These are phyloP conservation scores for Cotesia typhae DNA, from an alignment of 1,140 invertebrate genomes.

Conservation along the genomic window DNA sequence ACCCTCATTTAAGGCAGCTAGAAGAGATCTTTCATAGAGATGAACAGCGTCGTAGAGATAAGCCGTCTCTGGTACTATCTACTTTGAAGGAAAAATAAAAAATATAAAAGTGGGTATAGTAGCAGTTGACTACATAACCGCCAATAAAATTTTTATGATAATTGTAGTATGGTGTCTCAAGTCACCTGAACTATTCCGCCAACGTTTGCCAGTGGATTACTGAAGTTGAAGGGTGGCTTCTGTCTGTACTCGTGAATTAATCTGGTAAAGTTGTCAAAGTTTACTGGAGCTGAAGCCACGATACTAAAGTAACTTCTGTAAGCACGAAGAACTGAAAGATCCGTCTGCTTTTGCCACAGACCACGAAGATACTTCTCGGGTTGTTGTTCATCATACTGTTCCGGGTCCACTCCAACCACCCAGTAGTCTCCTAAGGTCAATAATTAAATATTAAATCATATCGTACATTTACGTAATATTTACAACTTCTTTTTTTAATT, in stretches of 20 bases:
- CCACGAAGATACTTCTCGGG: slow-evolving; percentile 81
- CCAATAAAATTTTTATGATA: too few relatives aligned
- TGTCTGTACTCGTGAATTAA: slow-evolving; percentile 83
- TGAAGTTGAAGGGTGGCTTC: slow-evolving; percentile 84
- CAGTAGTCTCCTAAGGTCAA: slow-evolving; percentile 80
- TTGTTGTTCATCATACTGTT: slow-evolving; percentile 80
- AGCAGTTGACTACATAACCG: background rate
- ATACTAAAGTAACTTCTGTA: slow-evolving; percentile 81
- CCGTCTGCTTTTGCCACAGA: slow-evolving; percentile 72
- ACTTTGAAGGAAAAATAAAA: slow-evolving; percentile 53
- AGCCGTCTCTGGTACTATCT: slow-evolving; percentile 88
- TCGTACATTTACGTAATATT: background rate
- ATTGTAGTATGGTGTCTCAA: slow-evolving; percentile 35
- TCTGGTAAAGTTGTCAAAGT: slow-evolving; percentile 78
- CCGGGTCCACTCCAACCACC: slow-evolving; percentile 89
- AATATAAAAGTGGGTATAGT: slow-evolving; percentile 18
- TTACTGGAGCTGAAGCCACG: slow-evolving; percentile 73
- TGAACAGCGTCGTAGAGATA: slow-evolving; percentile 92
- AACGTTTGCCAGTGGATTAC: slow-evolving; percentile 76
- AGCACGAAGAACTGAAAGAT: slow-evolving; percentile 66
- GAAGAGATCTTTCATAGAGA: slow-evolving; percentile 81
- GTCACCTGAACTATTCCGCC: slow-evolving; percentile 69
- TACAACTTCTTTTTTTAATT: too few relatives aligned
- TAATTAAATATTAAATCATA: slow-evolving; percentile 7
- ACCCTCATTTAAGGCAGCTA: slow-evolving; percentile 72